Base-by-base conservation (phyloP, 2,113 vertebrate genomes). In the Pollimyrus isidori region DNA sequence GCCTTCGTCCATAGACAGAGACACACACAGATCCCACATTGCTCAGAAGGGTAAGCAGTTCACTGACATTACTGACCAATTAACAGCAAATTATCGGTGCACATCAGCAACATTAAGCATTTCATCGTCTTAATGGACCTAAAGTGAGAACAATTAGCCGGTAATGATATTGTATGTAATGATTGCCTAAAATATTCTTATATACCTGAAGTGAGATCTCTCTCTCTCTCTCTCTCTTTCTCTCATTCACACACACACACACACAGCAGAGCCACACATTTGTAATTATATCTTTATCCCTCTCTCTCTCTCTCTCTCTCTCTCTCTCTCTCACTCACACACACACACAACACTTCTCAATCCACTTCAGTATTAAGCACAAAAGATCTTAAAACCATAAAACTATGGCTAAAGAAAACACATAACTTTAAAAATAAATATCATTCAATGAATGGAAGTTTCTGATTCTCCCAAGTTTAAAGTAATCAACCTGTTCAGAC, bases 61-160 rank as follows among this genome's bases (percentile, higher is more conserved):
- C 39, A 84, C 35, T 65, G 48, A 84, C 50, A 89, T 84, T 89
- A 89, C 52, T 35, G 48, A 85, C 76, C 53, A 89, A 89, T 89
- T 89, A 89, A 39, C 42, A 39, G 76, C 39, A 48, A 89, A 89
- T 84, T 85, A 45, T 80, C 2, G 39, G n/a, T 58, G 88, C 76
- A 84, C 76, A 30, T 84, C 88, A 89, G 88, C 76, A 84, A 89
- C 76, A 84, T 85, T 62, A 84, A 84, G 50, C 76, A 89, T 89
- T 89, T 84, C 53, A 46, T 53, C 58, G 56, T 53, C 88, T 48
- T 89, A 89, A 89, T 84, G 52, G 76, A 89, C 52, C 76, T 84
- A 80, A 88, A 88, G 69, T 80, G 88, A 84, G 50, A 84, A 89
- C 39, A 89, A 62, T 89, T 85, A 62, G 53, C n/a, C 52, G 26